These are phyloP conservation scores for Lepidothrix coronata DNA, from an alignment of 2,113 vertebrate species.

Conservation along the genomic window DNA sequence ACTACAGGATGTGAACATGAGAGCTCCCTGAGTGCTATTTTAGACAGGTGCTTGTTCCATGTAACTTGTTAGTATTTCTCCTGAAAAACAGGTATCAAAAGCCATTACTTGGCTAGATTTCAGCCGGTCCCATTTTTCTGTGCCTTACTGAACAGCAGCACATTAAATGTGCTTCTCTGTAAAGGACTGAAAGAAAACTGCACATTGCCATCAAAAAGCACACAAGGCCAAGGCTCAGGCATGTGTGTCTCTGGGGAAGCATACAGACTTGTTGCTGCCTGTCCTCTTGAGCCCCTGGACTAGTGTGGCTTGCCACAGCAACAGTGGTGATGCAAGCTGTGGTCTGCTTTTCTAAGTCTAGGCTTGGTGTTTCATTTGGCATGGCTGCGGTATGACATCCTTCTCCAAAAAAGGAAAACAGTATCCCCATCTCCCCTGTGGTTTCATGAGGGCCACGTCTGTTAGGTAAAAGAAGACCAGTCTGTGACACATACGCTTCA, in stretches of 20 bases:
- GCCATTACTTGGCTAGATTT: not conserved
- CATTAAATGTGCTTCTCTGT: not conserved
- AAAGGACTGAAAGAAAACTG: not conserved
- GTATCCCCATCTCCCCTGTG: not conserved
- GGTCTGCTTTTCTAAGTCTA: fast-evolving
- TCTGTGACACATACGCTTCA: fast-evolving
- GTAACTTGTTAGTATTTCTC: not conserved
- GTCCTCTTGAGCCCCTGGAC: not conserved
- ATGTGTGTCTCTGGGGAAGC: fast-evolving
- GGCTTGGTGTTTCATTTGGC: not conserved
- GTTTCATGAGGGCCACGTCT: not conserved
- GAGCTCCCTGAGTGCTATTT: not conserved
- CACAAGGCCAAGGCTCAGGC: not conserved
- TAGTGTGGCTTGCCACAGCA: fast-evolving
- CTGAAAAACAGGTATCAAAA: not conserved
- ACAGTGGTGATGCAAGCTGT: fast-evolving
- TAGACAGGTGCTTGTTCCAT: not conserved
- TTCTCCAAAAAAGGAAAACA: not conserved
- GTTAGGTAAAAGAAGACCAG: not conserved
- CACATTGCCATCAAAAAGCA: not conserved
- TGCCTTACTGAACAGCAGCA: not conserved
- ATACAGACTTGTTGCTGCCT: fast-evolving
- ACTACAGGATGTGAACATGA: fast-evolving
- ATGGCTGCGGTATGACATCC: not conserved
- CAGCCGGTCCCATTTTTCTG: not conserved